A percentile compares a stretch with the other conserved stretches of the same genome.
phyloP scores from a whole-genome alignment of 92 coral and sea anemone genomes.

The Phenganax subtilis region DNA sequence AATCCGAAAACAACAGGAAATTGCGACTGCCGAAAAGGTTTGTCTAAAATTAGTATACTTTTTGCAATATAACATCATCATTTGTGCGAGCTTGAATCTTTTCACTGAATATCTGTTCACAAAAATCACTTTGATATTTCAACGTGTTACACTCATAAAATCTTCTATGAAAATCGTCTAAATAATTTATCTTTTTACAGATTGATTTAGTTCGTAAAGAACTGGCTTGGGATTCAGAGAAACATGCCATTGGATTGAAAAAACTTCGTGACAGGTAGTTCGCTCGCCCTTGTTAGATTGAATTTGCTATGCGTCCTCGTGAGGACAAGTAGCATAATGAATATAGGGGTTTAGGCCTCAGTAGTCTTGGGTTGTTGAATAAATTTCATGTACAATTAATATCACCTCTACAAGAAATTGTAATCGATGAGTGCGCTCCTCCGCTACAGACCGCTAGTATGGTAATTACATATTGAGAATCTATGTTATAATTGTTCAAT shows the following conservation, averaged over 20 bases:
- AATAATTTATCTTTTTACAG: slow-evolving; percentile 40
- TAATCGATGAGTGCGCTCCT: no score
- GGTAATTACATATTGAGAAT: no score
- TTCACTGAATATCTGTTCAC: background rate
- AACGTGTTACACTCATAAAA: background rate
- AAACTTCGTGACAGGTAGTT: slow-evolving; percentile 80
- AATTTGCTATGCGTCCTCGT: background rate
- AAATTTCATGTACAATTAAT: no score
- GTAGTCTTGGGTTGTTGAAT: no score
- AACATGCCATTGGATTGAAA: slow-evolving; percentile 71
- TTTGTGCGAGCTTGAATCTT: background rate
- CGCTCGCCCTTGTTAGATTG: background rate
- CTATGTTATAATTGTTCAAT: no score
- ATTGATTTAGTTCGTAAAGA: slow-evolving; percentile 83
- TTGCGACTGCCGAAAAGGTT: slow-evolving; percentile 72
- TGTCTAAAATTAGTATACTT: background rate
- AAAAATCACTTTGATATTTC: background rate
- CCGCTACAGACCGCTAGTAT: no score
- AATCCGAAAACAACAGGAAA: slow-evolving; percentile 75
- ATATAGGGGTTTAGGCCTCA: no score
- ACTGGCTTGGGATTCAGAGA: slow-evolving; percentile 94
- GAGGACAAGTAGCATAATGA: background rate
- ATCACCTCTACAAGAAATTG: no score
- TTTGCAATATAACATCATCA: background rate
- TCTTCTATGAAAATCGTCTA: background rate